Conservation (phyloP, 2,797 vertebrate species). For the Hemitrygon akajei region DNA sequence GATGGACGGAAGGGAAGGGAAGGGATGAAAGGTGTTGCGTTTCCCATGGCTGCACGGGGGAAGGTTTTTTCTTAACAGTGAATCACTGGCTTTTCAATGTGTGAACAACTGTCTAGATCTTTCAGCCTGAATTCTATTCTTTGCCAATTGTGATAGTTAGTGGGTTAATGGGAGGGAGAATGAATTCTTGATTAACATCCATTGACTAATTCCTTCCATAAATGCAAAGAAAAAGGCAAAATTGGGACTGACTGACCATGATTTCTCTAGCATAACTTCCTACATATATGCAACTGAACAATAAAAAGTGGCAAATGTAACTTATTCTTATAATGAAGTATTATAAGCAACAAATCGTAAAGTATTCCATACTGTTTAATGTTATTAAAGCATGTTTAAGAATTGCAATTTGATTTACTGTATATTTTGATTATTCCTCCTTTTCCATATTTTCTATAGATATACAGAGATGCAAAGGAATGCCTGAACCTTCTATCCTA, state of each 20-base stretch:
- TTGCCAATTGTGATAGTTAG: not conserved
- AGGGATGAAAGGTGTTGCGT: too few species aligned
- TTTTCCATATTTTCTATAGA: conserved; percentile 56
- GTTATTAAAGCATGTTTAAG: not conserved
- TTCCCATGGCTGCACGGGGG: too few species aligned
- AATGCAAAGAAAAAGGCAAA: not conserved
- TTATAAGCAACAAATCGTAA: too few species aligned
- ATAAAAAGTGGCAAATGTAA: not conserved
- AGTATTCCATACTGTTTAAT: not conserved
- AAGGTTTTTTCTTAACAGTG: too few species aligned
- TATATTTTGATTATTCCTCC: not conserved
- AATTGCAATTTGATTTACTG: not conserved
- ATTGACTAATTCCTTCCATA: not conserved
- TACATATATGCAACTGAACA: too few species aligned
- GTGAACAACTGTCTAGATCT: too few species aligned
- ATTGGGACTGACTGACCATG: not conserved
- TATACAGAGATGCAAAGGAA: conserved; percentile 96
- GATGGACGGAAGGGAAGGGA: too few species aligned
- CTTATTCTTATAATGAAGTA: not conserved
- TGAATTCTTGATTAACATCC: not conserved
- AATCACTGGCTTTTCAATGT: too few species aligned
- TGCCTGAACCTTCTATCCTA: conserved; percentile 92
- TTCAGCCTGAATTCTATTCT: too few species aligned
- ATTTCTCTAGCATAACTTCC: not conserved
- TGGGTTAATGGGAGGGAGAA: not conserved